A percentile compares a stretch with the other conserved stretches of the same genome.
Evolutionary conservation across 2,888 invertebrate genomes (phyloP).

Genomic region (Hylaea fasciaria): DNA sequence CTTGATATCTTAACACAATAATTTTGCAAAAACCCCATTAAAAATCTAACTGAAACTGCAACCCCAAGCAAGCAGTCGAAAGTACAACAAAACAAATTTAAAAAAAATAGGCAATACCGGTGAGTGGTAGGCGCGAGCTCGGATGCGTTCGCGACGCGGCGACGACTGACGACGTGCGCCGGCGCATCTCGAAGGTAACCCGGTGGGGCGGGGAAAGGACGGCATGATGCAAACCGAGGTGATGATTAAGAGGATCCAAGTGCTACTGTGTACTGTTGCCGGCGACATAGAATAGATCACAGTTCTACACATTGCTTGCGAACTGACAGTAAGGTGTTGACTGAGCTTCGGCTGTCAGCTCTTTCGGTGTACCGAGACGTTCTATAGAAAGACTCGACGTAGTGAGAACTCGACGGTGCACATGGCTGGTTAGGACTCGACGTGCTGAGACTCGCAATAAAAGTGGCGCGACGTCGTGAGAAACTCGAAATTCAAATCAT

Average conservation of each 20-base stretch:
- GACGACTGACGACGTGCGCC: constrained; percentile 37
- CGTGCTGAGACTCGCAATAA: too few relatives aligned
- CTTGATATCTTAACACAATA: background rate
- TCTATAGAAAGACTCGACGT: too few relatives aligned
- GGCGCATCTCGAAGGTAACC: constrained; percentile 42
- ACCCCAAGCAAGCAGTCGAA: constrained; percentile 24
- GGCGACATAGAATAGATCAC: too few relatives aligned
- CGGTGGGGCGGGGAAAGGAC: constrained; percentile 39
- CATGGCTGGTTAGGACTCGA: too few relatives aligned
- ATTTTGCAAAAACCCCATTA: background rate
- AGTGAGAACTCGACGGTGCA: too few relatives aligned
- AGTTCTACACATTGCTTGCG: background rate
- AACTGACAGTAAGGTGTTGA: background rate
- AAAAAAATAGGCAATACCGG: constrained; percentile 24
- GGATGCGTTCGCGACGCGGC: constrained; percentile 40
- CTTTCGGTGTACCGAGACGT: too few relatives aligned
- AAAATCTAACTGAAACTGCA: constrained; percentile 2
- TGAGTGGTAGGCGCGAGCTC: constrained; percentile 20
- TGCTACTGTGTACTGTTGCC: background rate
- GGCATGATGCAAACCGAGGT: constrained; percentile 26
- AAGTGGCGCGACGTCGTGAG: too few relatives aligned
- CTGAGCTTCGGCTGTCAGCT: too few relatives aligned
- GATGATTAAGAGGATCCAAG: constrained; percentile 22
- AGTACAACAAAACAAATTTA: constrained; percentile 21
- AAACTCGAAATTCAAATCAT: too few relatives aligned